Conservation (phyloP, 2,797 vertebrate species). For the Thalassophryne amazonica region DNA sequence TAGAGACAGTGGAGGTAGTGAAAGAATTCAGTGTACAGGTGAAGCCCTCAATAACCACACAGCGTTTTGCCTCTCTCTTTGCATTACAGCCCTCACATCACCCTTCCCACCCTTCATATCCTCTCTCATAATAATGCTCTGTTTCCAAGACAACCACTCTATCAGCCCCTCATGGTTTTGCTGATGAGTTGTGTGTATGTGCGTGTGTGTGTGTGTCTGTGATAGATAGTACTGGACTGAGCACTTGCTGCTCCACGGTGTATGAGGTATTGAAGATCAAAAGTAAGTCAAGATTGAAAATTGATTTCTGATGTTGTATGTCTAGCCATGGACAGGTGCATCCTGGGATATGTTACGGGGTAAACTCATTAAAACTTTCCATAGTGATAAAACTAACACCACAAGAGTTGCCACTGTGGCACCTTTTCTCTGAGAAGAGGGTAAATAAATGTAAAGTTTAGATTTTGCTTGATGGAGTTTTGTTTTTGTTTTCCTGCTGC, state of each 20-base stretch:
- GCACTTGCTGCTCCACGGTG: constrained; percentile 11
- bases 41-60: constrained; percentile 4
- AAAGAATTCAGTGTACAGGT: constrained; percentile 20
- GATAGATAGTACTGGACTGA: constrained; percentile 37
- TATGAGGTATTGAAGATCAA: constrained; percentile 48
- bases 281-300: constrained; percentile 55
- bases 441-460: neutral
- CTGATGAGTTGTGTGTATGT: constrained; percentile 36
- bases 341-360: constrained; percentile 17
- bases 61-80: too few species aligned
- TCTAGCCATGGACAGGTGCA: constrained; percentile 11
- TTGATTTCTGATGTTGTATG: constrained; percentile 44
- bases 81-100: constrained; percentile 22
- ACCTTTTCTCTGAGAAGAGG: neutral
- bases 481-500: neutral
- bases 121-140: constrained; percentile 65
- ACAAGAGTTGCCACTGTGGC: neutral
- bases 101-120: constrained; percentile 37
- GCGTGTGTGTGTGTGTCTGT: constrained; percentile 17
- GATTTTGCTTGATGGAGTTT: neutral
- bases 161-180: constrained; percentile 55
- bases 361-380: constrained; percentile 48
- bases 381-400: constrained; percentile 2
- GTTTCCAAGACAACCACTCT: constrained; percentile 78
- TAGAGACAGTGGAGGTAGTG: constrained; percentile 15